Conservation (phyloP, 2,888 invertebrate species). For the Polia nebulosa region DNA sequence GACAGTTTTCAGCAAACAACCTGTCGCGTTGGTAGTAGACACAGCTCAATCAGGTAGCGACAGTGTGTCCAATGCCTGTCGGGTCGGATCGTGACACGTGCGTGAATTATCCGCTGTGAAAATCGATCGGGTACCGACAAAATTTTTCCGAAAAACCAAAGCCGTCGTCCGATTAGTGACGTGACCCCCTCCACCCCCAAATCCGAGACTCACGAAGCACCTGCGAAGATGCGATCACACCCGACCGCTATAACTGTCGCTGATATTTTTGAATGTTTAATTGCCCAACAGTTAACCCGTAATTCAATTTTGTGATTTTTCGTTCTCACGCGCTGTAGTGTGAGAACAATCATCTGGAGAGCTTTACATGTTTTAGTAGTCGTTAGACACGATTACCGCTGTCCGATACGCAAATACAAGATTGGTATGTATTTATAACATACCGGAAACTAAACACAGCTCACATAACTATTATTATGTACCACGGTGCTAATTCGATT, state of each 20-base stretch:
- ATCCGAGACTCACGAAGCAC: constrained; percentile 87
- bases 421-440: constrained; percentile 73
- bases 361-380: constrained; percentile 80
- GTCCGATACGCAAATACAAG: constrained; percentile 83
- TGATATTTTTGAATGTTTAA: constrained; percentile 85
- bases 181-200: constrained; percentile 80
- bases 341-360: constrained; percentile 83
- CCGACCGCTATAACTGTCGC: constrained; percentile 83
- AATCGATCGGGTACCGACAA: constrained; percentile 84
- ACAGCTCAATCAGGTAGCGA: constrained; percentile 76
- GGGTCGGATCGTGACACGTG: constrained; percentile 82
- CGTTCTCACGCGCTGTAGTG: constrained; percentile 86
- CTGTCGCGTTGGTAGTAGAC: constrained; percentile 67
- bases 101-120: constrained; percentile 89
- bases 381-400: constrained; percentile 77
- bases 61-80: constrained; percentile 79
- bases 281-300: constrained; percentile 85
- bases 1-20: constrained; percentile 73
- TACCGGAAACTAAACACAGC: constrained; percentile 67
- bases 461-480: constrained; percentile 65
- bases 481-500: constrained; percentile 68
- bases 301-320: constrained; percentile 82
- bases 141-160: constrained; percentile 83
- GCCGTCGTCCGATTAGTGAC: constrained; percentile 86
- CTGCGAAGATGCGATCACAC: constrained; percentile 85